These are phyloP conservation scores for Tiaroga cobitis DNA, from an alignment of 2,797 vertebrate genomes.

Conservation along the genomic window DNA sequence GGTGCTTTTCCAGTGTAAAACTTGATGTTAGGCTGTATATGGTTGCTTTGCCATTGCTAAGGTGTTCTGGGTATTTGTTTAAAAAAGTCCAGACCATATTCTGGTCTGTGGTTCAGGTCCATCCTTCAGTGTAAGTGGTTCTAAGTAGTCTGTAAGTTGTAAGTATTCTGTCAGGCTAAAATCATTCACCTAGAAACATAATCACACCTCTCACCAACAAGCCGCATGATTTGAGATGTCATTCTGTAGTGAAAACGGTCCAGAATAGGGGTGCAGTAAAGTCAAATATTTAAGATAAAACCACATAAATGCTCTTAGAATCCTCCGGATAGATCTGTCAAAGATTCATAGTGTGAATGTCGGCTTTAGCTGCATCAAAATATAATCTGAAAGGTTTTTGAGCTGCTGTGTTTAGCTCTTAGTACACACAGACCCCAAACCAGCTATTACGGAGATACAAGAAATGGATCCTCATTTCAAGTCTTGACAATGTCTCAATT, in stretches of 20 bases:
- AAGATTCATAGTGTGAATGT: neutral
- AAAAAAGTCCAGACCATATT: neutral
- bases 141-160: no score
- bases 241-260: neutral
- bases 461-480: neutral
- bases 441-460: neutral
- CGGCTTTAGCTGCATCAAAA: neutral
- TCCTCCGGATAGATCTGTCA: neutral
- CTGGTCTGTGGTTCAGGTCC: neutral
- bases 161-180: neutral
- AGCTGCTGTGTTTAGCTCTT: neutral
- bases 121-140: neutral
- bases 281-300: conserved; percentile 7
- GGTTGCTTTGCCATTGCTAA: neutral
- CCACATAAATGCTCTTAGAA: neutral
- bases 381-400: conserved; percentile 3
- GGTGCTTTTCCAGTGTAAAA: neutral
- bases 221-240: neutral
- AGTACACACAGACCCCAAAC: neutral
- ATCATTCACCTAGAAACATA: neutral
- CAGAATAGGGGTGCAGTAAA: neutral
- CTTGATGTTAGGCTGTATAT: neutral
- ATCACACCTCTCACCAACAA: neutral
- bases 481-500: neutral
- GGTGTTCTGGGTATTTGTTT: neutral